Percentiles rank a stretch among this genome's conserved stretches.
Conservation (phyloP, 2,113 vertebrate genomes). For the Rhabdornis inornatus region DNA sequence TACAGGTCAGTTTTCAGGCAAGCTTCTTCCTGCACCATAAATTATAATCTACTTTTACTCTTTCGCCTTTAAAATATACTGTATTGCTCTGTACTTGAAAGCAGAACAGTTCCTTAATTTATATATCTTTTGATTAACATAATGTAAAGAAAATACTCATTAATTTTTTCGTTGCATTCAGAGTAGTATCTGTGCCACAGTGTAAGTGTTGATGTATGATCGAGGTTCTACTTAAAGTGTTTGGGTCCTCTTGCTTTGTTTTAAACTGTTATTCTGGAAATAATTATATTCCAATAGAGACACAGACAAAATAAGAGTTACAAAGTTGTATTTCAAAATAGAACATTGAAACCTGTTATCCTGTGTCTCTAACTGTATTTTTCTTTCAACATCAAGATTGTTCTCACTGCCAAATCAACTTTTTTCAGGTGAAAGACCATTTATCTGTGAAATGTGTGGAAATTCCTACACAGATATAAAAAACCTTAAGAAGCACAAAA, state of each 20-base stretch:
- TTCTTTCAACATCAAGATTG: background rate
- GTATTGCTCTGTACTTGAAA: background rate
- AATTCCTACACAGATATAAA: constrained; percentile 94
- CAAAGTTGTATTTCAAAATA: background rate
- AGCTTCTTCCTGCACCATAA: constrained; percentile 43
- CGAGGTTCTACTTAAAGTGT: background rate
- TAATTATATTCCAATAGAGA: background rate
- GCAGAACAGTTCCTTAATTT: background rate
- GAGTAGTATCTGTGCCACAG: background rate
- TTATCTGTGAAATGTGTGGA: constrained; percentile 95
- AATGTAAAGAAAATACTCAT: background rate
- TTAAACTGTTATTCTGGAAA: background rate
- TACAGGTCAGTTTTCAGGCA: constrained; percentile 83
- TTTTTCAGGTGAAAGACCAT: constrained; percentile 87
- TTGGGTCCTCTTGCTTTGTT: background rate
- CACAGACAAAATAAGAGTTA: background rate
- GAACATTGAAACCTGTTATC: background rate
- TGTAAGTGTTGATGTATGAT: background rate
- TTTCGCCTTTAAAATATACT: constrained; percentile 47
- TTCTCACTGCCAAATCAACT: background rate
- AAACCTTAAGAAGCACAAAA: constrained; percentile 96
- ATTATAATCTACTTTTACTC: constrained; percentile 33
- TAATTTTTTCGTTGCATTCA: background rate
- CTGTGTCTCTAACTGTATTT: background rate
- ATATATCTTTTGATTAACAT: background rate